Conservation (phyloP, 2,888 invertebrate genomes). For the Drosophila macrothrix region DNA sequence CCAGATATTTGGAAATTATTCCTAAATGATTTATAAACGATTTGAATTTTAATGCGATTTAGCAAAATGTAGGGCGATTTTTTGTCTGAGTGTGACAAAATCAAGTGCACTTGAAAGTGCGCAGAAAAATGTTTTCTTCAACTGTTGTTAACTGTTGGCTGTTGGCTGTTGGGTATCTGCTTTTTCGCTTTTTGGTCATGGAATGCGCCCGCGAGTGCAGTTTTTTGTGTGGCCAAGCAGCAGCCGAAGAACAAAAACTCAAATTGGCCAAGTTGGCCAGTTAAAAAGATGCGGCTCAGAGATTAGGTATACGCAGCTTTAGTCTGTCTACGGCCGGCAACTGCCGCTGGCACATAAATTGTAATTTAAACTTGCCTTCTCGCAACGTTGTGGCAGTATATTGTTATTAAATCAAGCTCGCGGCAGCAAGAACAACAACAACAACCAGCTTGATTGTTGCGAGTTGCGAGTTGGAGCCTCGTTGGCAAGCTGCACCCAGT, state of each 20-base stretch:
- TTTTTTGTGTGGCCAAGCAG: slow-evolving; percentile 46
- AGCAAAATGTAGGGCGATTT: background rate
- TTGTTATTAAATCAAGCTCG: slow-evolving; percentile 73
- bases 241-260: slow-evolving; percentile 17
- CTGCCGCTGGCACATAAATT: slow-evolving; percentile 67
- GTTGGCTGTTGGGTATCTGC: background rate
- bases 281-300: slow-evolving; percentile 11
- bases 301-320: slow-evolving; percentile 43
- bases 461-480: slow-evolving; percentile 20
- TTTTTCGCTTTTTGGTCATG: slow-evolving; percentile 60
- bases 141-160: background rate
- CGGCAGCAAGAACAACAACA: slow-evolving; percentile 20
- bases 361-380: slow-evolving; percentile 56
- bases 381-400: slow-evolving; percentile 10
- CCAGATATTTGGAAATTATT: background rate
- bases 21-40: background rate
- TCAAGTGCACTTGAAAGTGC: slow-evolving; percentile 43
- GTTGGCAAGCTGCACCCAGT: slow-evolving; percentile 7
- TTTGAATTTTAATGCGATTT: background rate
- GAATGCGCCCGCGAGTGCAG: slow-evolving; percentile 72
- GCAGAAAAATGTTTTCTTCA: slow-evolving; percentile 11
- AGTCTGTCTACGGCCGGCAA: slow-evolving; percentile 30
- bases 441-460: slow-evolving; percentile 28
- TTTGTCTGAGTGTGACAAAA: background rate
- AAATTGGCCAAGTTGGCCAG: slow-evolving; percentile 28